Base-by-base conservation (phyloP, 2,888 invertebrate species). In the Hyposoter dolosus region DNA sequence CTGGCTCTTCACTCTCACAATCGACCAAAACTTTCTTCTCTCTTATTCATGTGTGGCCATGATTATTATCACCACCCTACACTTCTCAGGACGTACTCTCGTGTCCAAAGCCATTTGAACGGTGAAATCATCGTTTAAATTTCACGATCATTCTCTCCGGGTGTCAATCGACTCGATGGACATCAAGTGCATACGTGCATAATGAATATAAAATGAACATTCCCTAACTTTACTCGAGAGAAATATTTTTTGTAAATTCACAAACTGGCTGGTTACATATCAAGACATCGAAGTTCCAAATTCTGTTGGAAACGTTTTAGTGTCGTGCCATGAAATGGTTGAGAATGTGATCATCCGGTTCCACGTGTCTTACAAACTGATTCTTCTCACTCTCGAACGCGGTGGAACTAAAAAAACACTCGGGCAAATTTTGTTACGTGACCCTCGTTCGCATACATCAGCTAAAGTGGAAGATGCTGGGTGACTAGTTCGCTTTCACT, bases 1-100 rank as follows among this genome's bases (percentile, higher is more conserved):
- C 63, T 63, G 10, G 15, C 72, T 40, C n/a, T 47, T 47, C 47
- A 40, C 60, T 78, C 68, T 74, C 72, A 12, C 23, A 43, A 69
- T 43, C 19, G 19, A 87, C 88, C 71, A 82, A 83, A 88, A 91
- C 92, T 93, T 92, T 92, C 92, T 91, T 92, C 90, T 91, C 90
- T 91, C 90, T 90, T 91, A 69, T 79, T 72, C 47, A 23, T 56
- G 45, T 50, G 53, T 7, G 15, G 65, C 12, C 45, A 28, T 40
- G 74, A 74, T 74, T 23, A 43, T 74, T 50, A 60, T 77, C 35
- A 10, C n/a, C 17, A 66, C 0, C 76, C n/a, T 50, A 40, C 23
- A 28, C 28, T 28, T 72, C 19, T 15, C n/a, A 3, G n/a, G 47
- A 28, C 28, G n/a, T n/a, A 9, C 53, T 66, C 77, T 40, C 77